Evolutionary conservation across 2,888 invertebrate species (phyloP), one percentile per base, ranked within the genome.

Genomic region (Dastarcus helophoroides): DNA sequence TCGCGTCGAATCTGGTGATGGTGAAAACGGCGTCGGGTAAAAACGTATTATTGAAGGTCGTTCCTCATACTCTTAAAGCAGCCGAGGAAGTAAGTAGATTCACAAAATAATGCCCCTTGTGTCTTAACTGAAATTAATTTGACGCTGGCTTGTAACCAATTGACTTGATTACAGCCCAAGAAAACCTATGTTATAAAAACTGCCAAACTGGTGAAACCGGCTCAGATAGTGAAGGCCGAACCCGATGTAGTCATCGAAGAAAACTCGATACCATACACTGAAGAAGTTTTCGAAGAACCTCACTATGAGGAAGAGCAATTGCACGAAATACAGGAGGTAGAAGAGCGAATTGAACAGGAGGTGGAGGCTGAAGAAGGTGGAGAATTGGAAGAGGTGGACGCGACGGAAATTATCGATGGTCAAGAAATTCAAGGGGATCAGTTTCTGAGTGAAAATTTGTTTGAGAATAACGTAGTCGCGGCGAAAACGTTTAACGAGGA

Each of bases 1-100:
- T 50, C 29, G 48, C 54, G n/a, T 53, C 58, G 2, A 61, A 57
- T 42, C 42, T 60, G 39, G 55, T 60, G n/a, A 48, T 60, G 41
- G 59, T 62, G 6, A 60, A 60, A 44, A 62, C 58, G 2, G 52
- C 56, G n/a, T 56, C 59, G 15, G 60, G 60, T 2, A 60, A 60
- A 43, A 62, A 59, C 43, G 55, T 62, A 21, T 48, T 58, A 10
- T 39, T 62, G 15, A 59, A 62, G 47, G 60, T 62, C 15, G 50
- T 62, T 23, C 57, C 60, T 4, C 56, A 58, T 35, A 10, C 21
- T 11, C 30, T 28, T 7, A 35, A 34, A 24, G 26, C 40, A 28
- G 42, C 38, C 14, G 44, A 41, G 22, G 42, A 44, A 37, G 51
- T 50, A 36, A 36, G 36, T 36, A n/a, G n/a, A n/a, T n/a, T n/a